Percentiles rank a stretch among this genome's conserved stretches.
Conservation (phyloP, 2,797 vertebrate species). For the Capromys pilorides region DNA sequence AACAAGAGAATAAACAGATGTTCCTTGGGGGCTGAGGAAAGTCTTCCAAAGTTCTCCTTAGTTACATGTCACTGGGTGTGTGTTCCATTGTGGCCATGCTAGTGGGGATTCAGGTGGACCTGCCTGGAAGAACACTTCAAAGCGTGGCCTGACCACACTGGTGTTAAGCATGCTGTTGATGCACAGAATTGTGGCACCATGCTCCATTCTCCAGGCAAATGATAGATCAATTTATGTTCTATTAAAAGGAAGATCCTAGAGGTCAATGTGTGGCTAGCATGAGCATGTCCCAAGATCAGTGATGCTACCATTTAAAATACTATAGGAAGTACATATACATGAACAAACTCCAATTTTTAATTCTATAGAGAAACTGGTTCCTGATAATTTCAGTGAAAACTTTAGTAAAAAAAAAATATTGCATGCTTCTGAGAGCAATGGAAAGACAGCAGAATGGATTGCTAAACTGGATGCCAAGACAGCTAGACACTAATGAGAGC, state of each 20-base stretch:
- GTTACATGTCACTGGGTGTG: background rate
- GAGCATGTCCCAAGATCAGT: background rate
- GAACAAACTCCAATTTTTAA: background rate
- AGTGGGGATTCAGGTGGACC: background rate
- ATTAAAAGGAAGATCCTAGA: background rate
- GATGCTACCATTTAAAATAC: background rate
- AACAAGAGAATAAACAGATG: slow-evolving; percentile 69
- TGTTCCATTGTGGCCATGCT: background rate
- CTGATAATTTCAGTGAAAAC: background rate
- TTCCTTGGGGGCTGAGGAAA: background rate
- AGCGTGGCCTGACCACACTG: background rate
- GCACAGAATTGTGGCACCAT: background rate
- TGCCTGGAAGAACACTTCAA: background rate
- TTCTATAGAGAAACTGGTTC: background rate
- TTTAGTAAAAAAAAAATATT: background rate
- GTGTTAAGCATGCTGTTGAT: background rate
- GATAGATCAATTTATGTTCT: background rate
- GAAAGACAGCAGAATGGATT: background rate
- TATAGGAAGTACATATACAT: background rate
- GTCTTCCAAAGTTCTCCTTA: background rate
- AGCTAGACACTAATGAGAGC: background rate
- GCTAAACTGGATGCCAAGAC: background rate
- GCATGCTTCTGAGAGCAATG: background rate
- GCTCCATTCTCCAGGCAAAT: background rate
- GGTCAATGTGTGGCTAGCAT: background rate